Evolutionary conservation across 2,797 vertebrate species (phyloP), one percentile per base, ranked within the genome.

Genomic region (Vespertilio murinus): DNA sequence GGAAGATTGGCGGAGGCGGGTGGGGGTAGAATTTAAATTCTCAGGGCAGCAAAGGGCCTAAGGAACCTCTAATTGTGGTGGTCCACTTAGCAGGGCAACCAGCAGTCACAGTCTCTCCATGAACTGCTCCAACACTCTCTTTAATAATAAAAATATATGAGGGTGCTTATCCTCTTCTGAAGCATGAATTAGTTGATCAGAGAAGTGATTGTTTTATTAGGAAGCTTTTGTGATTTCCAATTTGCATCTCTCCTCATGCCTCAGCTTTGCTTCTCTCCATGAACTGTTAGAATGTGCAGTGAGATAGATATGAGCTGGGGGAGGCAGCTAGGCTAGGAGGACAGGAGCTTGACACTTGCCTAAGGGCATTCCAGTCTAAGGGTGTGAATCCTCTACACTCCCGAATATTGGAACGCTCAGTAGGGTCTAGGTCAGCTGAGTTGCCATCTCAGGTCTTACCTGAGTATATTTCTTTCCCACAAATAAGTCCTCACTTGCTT

Each of bases 41-140:
- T n/a, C 25, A 42, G n/a, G 6, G 22, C 18, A 64, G 9, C 1
- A 2, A 20, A 28, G 30, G 9, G 33, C 4, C 3, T 18, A 25
- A 69, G 47, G 64, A 38, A 38, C 25, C n/a, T 40, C 18, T 20
- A 40, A 5, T 6, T 8, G 3, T 23, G 1, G n/a, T n/a, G 12
- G 1, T 28, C 3, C n/a, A 4, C 2, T 47, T 28, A 1, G 1
- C n/a, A 35, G n/a, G 9, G 74, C 38, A 75, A 14, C n/a, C 22
- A 20, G 20, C 2, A 11, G 13, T 38, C 69, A 47, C 9, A 28
- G 35, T 59, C 6, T 56, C 59, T 84, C 30, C 13, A 56, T 30
- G 71, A 45, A 17, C 47, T 78, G 8, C 9, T 69, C 18, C 16
- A 49, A 33, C 2, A 38, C 11, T 69, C 8, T 91, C 11, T 49